Conservation (phyloP, 2,797 vertebrate species). For the Trichosurus vulpecula region DNA sequence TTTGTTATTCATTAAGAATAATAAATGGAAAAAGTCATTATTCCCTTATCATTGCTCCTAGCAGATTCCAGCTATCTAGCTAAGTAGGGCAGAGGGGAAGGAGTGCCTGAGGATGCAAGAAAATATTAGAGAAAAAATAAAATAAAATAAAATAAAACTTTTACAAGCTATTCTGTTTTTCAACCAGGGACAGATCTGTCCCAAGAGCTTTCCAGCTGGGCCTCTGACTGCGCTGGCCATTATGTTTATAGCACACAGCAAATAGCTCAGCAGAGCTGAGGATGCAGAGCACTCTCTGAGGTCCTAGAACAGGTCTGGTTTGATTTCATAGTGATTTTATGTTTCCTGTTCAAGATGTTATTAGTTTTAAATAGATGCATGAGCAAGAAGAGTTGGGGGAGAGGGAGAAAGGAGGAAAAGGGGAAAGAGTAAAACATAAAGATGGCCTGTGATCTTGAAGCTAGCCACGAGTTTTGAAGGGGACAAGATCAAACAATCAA, state of each 20-base stretch:
- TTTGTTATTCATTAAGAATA: conserved; percentile 80
- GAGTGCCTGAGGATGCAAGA: conserved; percentile 72
- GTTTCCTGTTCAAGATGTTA: conserved; percentile 71
- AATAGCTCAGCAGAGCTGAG: conserved; percentile 61
- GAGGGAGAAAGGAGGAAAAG: conserved; percentile 50
- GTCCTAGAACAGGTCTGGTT: conserved; percentile 61
- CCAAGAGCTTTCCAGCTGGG: conserved; percentile 70
- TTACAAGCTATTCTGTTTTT: conserved; percentile 78
- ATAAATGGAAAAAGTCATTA: conserved; percentile 76
- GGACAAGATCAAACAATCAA: not conserved
- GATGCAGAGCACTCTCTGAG: conserved; percentile 60
- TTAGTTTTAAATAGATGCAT: conserved; percentile 72
- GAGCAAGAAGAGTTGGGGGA: conserved; percentile 57
- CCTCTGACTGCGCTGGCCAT: conserved; percentile 67
- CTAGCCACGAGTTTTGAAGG: conserved; percentile 19
- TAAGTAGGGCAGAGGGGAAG: conserved; percentile 77
- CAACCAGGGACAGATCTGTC: conserved; percentile 81
- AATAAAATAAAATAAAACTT: conserved; percentile 71
- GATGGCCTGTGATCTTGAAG: conserved; percentile 15
- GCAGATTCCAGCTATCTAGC: conserved; percentile 77
- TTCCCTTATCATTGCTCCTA: conserved; percentile 77
- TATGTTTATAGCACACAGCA: conserved; percentile 60
- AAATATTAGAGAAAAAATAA: conserved; percentile 72
- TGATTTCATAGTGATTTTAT: conserved; percentile 71
- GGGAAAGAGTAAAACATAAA: conserved; percentile 52